These are phyloP conservation scores for Atractosteus spatula DNA, from an alignment of 2,113 vertebrate genomes.

Conservation along the genomic window DNA sequence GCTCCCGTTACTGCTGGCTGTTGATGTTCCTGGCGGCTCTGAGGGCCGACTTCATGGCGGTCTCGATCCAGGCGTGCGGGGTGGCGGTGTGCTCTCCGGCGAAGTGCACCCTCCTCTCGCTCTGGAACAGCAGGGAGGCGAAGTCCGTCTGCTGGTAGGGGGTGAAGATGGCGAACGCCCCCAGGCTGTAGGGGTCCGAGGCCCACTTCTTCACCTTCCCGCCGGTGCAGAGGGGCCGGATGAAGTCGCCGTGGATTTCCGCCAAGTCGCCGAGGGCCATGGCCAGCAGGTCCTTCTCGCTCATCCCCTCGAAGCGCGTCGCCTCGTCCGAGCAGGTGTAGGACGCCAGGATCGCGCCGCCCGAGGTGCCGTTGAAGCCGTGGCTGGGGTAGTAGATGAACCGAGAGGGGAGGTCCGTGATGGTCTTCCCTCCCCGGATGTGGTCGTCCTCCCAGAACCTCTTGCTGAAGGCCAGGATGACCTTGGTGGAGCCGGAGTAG, in stretches of 20 bases:
- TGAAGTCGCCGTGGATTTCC: slow-evolving; percentile 57
- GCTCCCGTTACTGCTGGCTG: slow-evolving; percentile 33
- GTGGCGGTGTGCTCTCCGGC: slow-evolving; percentile 74
- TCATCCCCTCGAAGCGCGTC: slow-evolving; percentile 63
- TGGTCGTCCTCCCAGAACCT: slow-evolving; percentile 76
- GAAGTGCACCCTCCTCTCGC: slow-evolving; percentile 67
- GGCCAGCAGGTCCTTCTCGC: slow-evolving; percentile 44
- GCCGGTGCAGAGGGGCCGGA: slow-evolving; percentile 50
- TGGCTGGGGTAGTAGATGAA: slow-evolving; percentile 82
- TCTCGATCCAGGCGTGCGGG: slow-evolving; percentile 81
- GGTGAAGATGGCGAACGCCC: slow-evolving; percentile 70
- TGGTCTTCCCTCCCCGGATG: slow-evolving; percentile 67
- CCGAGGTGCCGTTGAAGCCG: slow-evolving; percentile 41
- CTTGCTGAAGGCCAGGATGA: slow-evolving; percentile 64
- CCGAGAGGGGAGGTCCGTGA: slow-evolving; percentile 70
- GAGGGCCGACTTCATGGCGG: slow-evolving; percentile 72
- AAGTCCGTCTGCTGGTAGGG: slow-evolving; percentile 70
- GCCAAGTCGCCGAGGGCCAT: slow-evolving; percentile 67
- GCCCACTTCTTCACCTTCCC: slow-evolving; percentile 74
- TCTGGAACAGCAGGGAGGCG: slow-evolving; percentile 51
- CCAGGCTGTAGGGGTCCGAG: slow-evolving; percentile 63
- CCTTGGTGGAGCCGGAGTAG: slow-evolving; percentile 69
- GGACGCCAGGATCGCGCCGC: slow-evolving; percentile 70
- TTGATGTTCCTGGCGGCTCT: slow-evolving; percentile 68
- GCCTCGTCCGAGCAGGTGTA: slow-evolving; percentile 72